Evolutionary conservation across 2,888 invertebrate genomes (phyloP).

Genomic region (Stenurella melanura): DNA sequence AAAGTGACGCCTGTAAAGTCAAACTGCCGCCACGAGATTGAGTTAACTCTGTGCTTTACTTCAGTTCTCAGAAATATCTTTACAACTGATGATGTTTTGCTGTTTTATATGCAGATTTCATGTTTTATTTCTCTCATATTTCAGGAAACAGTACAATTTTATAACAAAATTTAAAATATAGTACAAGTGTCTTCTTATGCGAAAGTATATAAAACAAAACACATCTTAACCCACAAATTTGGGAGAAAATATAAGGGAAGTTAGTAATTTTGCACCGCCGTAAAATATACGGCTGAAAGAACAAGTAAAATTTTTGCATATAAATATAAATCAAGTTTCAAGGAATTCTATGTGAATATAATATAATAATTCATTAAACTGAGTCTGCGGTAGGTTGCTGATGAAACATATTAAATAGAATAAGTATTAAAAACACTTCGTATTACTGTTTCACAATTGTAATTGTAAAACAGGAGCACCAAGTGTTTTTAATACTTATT

Average conservation of each 20-base stretch:
- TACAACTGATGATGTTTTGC: constrained; percentile 1
- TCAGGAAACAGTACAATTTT: not conserved
- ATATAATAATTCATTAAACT: too few relatives aligned
- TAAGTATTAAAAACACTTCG: too few relatives aligned
- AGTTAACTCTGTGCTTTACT: constrained; percentile 22
- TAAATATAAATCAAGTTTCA: not conserved
- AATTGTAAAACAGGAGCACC: too few relatives aligned
- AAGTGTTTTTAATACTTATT: too few relatives aligned
- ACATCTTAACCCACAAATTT: not conserved
- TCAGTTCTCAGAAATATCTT: not conserved
- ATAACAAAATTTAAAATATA: not conserved
- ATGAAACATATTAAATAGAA: too few relatives aligned
- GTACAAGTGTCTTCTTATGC: not conserved
- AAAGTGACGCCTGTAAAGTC: constrained; percentile 12
- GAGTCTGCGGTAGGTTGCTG: too few relatives aligned
- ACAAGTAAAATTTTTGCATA: not conserved
- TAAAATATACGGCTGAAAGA: not conserved
- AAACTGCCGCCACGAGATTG: constrained; percentile 14
- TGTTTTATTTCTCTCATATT: not conserved
- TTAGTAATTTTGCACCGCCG: not conserved
- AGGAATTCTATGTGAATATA: not conserved
- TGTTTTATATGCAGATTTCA: constrained; percentile 3
- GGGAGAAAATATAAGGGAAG: not conserved
- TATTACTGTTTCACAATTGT: too few relatives aligned
- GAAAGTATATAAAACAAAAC: not conserved